Evolutionary conservation across 2,888 invertebrate species (phyloP), one percentile per base, ranked within the genome.

Genomic region (Bombyx huttoni): DNA sequence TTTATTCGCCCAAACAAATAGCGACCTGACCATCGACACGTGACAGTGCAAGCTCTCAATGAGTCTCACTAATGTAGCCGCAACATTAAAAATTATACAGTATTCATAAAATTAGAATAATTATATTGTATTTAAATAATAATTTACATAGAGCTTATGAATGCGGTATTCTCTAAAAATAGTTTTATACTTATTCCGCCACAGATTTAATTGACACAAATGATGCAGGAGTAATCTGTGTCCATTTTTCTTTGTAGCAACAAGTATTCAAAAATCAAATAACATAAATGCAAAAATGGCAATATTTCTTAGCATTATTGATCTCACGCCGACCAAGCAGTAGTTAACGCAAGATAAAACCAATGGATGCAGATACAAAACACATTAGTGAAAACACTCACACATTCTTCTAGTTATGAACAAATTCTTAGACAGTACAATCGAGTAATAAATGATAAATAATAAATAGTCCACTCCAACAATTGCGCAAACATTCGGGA

Each of bases 281-380:
- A 72, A 71, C 78, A 70, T 87, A 88, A 88, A 88, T 88, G 87
- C 87, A 86, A 80, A 77, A 84, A 88, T 87, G 87, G 87, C 87
- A 85, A 84, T 75, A 79, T 73, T 73, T 72, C 71, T 70, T 78
- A 68, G 72, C 75, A 79, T 71, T 58, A 73, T 65, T 64, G 63
- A 63, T 54, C 62, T 64, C 64, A 62, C 58, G 65, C 56, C 62
- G 63, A 67, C 64, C 63, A 75, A 66, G 69, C 73, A 68, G 67
- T 63, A 61, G 64, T 68, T 67, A 68, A 65, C 63, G 56, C 61
- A 67, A 65, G 59, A 67, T 65, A 71, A 65, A 64, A 58, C 60
- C 61, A 61, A 57, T 68, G 62, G 24, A 63, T 48, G 48, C 40
- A 57, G 61, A 64, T 63, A 69, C 60, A 71, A 68, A 59, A 62